phyloP scores from a whole-genome alignment of 2,888 invertebrate species.

The Flexamia atlantica region DNA sequence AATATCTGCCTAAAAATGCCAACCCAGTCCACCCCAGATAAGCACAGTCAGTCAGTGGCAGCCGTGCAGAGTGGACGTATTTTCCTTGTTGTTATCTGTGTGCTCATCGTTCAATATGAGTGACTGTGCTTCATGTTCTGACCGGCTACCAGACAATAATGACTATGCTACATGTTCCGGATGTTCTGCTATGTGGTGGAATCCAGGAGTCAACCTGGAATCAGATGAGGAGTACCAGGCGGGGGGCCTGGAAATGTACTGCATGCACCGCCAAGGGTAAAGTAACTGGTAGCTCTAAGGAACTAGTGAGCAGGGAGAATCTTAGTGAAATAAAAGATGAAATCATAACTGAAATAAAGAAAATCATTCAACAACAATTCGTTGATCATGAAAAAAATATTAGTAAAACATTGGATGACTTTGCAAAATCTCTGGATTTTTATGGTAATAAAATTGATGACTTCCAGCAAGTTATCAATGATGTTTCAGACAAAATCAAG shows the following conservation, averaged over 20 bases:
- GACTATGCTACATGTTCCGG: background rate
- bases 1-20: too few species aligned
- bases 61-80: too few species aligned
- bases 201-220: constrained; percentile 10
- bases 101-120: background rate
- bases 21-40: too few species aligned
- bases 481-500: background rate
- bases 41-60: too few species aligned
- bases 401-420: background rate
- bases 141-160: constrained; percentile 5
- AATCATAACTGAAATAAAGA: background rate
- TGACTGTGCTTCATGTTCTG: constrained; percentile 4
- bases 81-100: background rate
- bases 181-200: background rate
- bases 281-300: background rate
- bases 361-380: constrained; percentile 7
- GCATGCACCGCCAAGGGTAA: constrained; percentile 1
- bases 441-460: constrained; percentile 18
- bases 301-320: background rate
- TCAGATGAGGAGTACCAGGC: constrained; percentile 14
- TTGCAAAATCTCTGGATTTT: background rate
- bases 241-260: constrained; percentile 2
- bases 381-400: background rate
- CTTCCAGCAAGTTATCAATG: background rate
- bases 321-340: background rate